Evolutionary conservation across 2,797 vertebrate species (phyloP), one percentile per base, ranked within the genome.

Genomic region (Choloepus didactylus): DNA sequence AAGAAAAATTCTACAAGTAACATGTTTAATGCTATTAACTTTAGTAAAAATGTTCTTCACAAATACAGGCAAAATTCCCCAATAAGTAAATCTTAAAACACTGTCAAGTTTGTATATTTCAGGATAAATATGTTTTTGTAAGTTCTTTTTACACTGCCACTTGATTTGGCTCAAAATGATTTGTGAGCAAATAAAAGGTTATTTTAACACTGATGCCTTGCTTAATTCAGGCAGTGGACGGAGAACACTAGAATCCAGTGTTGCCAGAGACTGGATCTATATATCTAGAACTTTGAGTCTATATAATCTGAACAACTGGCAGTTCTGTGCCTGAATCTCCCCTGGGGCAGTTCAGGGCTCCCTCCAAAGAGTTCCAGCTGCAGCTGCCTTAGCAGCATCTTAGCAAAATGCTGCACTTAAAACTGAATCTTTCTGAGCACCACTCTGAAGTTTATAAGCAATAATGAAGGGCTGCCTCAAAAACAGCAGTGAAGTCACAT

Each of bases 261-360:
- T 76, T 84, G 31, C 29, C 73, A 84, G 94, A 59, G 41, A 92
- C 14, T 12, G 9, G n/a, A 35, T 56, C 31, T 56, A 11, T 64
- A 6, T 72, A 69, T 56, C 82, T 96, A 79, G 88, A 89, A 84
- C 9, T 77, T 25, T 4, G 66, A 91, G 82, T 89, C 90, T 67
- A 89, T 41, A 62, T 80, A 84, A 66, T 60, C 62, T 73, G 82
- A 81, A 84, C 67, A 83, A 66, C 25, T 51, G 83, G 72, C 56
- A 85, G 51, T 96, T 91, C 41, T 97, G 96, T 67, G 95, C 54
- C 64, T 27, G 16, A 46, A 89, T 87, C 91, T 97, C 92, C 86
- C 82, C 89, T 69, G 86, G 1, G 69, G 64, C 75, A 97, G 93
- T 72, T 94, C 82, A 94, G 95, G 77, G 16, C 73, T 38, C 9